Percentiles rank a stretch among this genome's conserved stretches.
Evolutionary conservation across 1,140 invertebrate species (phyloP).

Genomic region (Andricus grossulariae): DNA sequence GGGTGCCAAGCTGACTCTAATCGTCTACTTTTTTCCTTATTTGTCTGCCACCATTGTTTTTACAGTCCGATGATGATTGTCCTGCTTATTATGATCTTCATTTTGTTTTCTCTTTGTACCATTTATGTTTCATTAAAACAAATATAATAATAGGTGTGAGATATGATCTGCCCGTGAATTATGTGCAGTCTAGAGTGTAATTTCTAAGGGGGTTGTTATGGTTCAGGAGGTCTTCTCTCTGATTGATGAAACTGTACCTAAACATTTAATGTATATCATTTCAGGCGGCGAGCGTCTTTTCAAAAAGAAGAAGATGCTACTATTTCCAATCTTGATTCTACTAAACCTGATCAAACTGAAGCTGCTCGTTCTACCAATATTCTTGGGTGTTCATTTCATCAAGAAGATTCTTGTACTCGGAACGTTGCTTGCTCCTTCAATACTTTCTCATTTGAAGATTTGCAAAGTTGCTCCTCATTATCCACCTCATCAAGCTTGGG

Average conservation of each 20-base stretch:
- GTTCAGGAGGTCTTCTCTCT: too few species aligned
- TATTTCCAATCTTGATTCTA: conserved; percentile 79
- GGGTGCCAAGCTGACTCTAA: too few species aligned
- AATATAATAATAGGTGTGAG: too few species aligned
- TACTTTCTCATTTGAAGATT: conserved; percentile 79
- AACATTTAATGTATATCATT: conserved; percentile 18
- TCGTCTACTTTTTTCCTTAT: not conserved
- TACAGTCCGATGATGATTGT: too few species aligned
- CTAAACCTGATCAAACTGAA: conserved; percentile 81
- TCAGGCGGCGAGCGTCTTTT: conserved; percentile 61
- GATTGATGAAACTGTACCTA: too few species aligned
- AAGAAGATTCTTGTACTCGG: conserved; percentile 82
- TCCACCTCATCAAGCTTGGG: conserved; percentile 63
- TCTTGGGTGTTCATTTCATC: conserved; percentile 81
- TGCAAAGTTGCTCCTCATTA: conserved; percentile 76
- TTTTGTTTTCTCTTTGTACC: too few species aligned
- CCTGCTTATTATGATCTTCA: too few species aligned
- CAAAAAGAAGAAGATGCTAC: conserved; percentile 80
- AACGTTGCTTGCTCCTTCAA: conserved; percentile 78
- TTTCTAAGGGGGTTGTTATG: too few species aligned
- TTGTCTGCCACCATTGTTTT: not conserved
- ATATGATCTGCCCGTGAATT: too few species aligned
- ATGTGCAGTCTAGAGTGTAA: too few species aligned
- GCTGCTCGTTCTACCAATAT: conserved; percentile 79
- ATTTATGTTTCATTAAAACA: too few species aligned